Base-by-base conservation (phyloP, 1,140 invertebrate species). In the Procambarus clarkii region DNA sequence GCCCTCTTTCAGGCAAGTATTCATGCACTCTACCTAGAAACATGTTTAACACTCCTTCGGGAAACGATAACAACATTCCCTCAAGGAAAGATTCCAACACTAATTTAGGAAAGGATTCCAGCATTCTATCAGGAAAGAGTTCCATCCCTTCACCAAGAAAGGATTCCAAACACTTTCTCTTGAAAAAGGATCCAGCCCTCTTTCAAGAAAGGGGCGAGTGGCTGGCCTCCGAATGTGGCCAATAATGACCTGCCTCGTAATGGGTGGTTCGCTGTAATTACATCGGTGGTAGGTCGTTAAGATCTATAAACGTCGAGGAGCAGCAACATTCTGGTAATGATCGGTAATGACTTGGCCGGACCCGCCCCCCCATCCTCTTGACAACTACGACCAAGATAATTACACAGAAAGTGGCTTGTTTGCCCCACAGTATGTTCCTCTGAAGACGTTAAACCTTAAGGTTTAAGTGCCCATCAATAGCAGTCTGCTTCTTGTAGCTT, bases 201-300 rank as follows among this genome's bases (percentile, higher is more conserved):
- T 58, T 13, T 64, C 15, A 64, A 64, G 60, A 64, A 64, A 21
- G 7, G 18, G 21, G 60, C 21, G 60, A 64, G 60, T 64, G 60
- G 0, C 13, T 15, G 60, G 60, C 60, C 15, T 34, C n/a, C n/a
- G n/a, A 74, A 74, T 74, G 69, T 34, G 69, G 69, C 69, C 69
- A 74, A 74, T 74, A 74, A 74, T 74, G 69, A 74, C 69, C 69
- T n/a, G 34, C 5, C 24, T 74, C 24, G 69, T 74, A 74, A 74
- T 74, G 69, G 69, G n/a, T 74, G 69, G 69, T 44, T 74, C n/a
- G 69, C n/a, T 74, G 24, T 74, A 74, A 74, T 74, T 74, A 74
- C 69, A 34, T 74, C 69, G 69, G n/a, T n/a, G 69, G 69, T 34
- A 34, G 69, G 24, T 74, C 69, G 69, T 74, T 74, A 74, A 74